Conservation (phyloP, 1,140 invertebrate species). For the Lucilia cuprina region DNA sequence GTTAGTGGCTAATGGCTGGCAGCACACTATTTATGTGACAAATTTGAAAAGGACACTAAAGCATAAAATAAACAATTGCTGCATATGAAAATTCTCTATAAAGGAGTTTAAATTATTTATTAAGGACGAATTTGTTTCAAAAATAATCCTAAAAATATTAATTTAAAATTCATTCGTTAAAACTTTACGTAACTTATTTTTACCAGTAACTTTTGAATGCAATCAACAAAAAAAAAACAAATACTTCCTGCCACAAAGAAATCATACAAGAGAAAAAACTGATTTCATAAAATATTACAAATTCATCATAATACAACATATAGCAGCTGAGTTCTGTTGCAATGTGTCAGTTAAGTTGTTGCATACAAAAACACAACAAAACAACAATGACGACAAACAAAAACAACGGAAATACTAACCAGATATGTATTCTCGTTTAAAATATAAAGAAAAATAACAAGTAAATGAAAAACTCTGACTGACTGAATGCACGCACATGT, state of each 20-base stretch:
- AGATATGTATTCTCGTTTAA: background rate
- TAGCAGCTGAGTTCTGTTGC: conserved; percentile 30
- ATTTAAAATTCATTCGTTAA: no score
- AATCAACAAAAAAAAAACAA: no score
- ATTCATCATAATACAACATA: conserved; percentile 27
- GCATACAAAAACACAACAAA: background rate
- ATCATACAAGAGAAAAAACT: conserved; percentile 9
- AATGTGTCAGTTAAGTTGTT: conserved; percentile 20
- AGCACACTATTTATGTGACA: no score
- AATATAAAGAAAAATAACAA: background rate
- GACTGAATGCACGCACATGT: background rate
- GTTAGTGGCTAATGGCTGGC: background rate
- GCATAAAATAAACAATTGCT: no score
- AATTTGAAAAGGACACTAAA: no score
- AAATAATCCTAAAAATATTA: background rate
- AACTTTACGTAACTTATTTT: no score
- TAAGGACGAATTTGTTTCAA: background rate
- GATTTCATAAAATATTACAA: conserved; percentile 21
- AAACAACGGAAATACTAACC: background rate
- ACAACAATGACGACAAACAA: background rate
- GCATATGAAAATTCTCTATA: no score
- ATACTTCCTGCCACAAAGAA: background rate
- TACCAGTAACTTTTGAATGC: no score
- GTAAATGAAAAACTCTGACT: conserved; percentile 10
- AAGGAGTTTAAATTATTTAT: no score